Conservation (phyloP, 35 echinoderm and acorn worm genomes). For the Anneissia japonica region DNA sequence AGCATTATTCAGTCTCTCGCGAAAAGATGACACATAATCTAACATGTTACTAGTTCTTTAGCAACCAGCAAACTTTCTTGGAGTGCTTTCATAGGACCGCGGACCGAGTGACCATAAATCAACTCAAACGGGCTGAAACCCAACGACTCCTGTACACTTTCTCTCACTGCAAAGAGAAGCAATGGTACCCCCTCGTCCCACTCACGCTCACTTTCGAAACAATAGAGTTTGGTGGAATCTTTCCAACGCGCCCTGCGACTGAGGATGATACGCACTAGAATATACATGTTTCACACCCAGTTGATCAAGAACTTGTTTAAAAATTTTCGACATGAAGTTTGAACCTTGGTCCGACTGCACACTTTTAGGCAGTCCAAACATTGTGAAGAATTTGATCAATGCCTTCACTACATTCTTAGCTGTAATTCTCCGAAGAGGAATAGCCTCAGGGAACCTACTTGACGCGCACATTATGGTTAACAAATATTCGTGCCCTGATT, state of each 20-base stretch:
- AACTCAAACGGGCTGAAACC: neutral
- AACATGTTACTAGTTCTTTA: neutral
- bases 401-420: constrained; percentile 32
- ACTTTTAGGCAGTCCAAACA: constrained; percentile 31
- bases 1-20: too few relatives aligned
- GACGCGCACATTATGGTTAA: constrained; percentile 45
- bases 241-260: too few relatives aligned
- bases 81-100: too few relatives aligned
- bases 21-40: too few relatives aligned
- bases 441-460: constrained; percentile 44
- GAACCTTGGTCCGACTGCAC: constrained; percentile 61
- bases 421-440: constrained; percentile 36
- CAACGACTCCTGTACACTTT: neutral
- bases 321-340: constrained; percentile 24
- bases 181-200: too few relatives aligned
- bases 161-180: too few relatives aligned
- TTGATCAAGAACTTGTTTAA: neutral
- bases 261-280: too few relatives aligned
- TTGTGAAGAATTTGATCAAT: constrained; percentile 36
- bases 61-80: neutral
- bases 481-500: constrained; percentile 18
- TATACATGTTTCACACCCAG: too few relatives aligned
- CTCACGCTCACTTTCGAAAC: too few relatives aligned
- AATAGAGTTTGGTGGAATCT: neutral
- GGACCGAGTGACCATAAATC: too few relatives aligned